phyloP scores from a whole-genome alignment of 1,140 invertebrate species.

The Cotesia vestalis region DNA sequence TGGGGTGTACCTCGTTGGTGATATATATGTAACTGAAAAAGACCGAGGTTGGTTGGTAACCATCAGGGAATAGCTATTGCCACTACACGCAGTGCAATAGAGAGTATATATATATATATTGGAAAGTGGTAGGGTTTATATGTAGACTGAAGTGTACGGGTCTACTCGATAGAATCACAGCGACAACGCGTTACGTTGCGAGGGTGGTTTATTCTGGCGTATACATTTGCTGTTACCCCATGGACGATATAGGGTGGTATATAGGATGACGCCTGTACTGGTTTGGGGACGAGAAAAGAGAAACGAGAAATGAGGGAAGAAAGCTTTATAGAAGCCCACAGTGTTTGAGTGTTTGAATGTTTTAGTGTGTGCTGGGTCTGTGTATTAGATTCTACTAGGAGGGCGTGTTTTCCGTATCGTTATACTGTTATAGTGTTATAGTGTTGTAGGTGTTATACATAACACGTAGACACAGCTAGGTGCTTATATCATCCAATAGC shows the following conservation, averaged over 20 bases:
- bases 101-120: constrained; percentile 11
- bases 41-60: too few relatives aligned
- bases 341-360: constrained; percentile 20
- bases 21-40: too few relatives aligned
- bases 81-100: too few relatives aligned
- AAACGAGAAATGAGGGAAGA: constrained; percentile 28
- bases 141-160: constrained; percentile 18
- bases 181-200: constrained; percentile 40
- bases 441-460: too few relatives aligned
- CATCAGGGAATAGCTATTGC: too few relatives aligned
- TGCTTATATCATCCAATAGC: too few relatives aligned
- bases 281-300: neutral
- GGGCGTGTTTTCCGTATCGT: constrained; percentile 40
- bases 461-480: too few relatives aligned
- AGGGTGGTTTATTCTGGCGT: constrained; percentile 59
- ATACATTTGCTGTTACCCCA: constrained; percentile 58
- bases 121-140: constrained; percentile 25
- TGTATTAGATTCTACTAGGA: constrained; percentile 1
- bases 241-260: neutral
- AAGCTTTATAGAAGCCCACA: constrained; percentile 27
- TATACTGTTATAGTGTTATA: neutral
- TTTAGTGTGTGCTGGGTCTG: too few relatives aligned
- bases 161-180: constrained; percentile 60
- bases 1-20: too few relatives aligned
- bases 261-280: constrained; percentile 43